Base-by-base conservation (phyloP, 2,888 invertebrate species). In the Meteorus colon region DNA sequence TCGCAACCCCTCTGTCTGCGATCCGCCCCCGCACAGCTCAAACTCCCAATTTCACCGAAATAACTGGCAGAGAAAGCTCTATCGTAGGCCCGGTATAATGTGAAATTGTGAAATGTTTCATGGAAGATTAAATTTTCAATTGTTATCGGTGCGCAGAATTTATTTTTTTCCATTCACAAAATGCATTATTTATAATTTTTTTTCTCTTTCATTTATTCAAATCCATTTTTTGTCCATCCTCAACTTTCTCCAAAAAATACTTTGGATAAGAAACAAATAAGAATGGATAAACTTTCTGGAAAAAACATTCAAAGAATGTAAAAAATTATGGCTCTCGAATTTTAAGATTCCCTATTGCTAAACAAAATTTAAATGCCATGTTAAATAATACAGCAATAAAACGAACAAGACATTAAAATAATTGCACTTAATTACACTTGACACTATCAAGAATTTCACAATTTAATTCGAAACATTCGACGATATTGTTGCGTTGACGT, bases 91-190 rank as follows among this genome's bases (percentile, higher is more conserved):
- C 27, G 27, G 34, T 31, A 63, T 31, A 63, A 63, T 31, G 63
- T 29, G 14, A n/a, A 63, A 63, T 63, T 31, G 34, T 29, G 16
- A 63, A 63, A 63, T 31, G 71, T 31, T 76, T 68, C 76, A 74
- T 76, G 60, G 77, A 75, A 80, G 79, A 79, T 80, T 79, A 79
- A 80, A 79, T 77, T 80, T 77, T 71, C 68, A 80, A 80, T 79
- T 79, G 80, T 73, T 79, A 75, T 73, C 55, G 55, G 55, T 55
- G 55, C n/a, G 55, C 10, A 6, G 8, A 55, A 55, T 55, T 55
- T 55, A 19, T 55, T 55, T 55, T 55, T 10, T n/a, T n/a, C 55
- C 19, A 55, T 62, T 62, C 27, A 31, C 31, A 29, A 73, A 66
- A 78, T 79, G 51, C 70, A 67, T 73, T 59, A 78, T 74, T 74